phyloP scores from a whole-genome alignment of 2,113 vertebrate genomes.

The Nyctereutes procyonoides region DNA sequence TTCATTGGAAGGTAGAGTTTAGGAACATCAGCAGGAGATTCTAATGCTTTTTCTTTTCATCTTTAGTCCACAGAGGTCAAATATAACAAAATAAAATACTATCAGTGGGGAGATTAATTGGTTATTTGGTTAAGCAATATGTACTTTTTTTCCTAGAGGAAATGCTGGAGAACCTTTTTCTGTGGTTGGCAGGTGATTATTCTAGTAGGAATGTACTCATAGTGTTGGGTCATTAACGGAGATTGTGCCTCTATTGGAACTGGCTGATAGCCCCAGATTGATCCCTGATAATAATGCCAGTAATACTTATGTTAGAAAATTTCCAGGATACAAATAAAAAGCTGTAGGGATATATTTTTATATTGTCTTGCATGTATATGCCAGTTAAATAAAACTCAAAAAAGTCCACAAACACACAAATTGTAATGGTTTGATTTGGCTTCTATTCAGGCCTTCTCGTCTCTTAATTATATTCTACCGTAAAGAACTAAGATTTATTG shows the following conservation, averaged over 20 bases:
- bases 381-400: slow-evolving; percentile 17
- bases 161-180: neutral
- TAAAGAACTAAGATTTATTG: slow-evolving; percentile 7
- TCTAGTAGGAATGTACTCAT: neutral
- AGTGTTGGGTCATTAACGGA: neutral
- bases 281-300: neutral
- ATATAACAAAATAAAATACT: neutral
- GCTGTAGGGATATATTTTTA: neutral
- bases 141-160: neutral
- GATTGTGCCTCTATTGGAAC: neutral
- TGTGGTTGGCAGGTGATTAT: neutral
- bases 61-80: neutral
- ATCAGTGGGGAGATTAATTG: neutral
- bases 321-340: neutral
- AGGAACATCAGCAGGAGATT: neutral
- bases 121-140: neutral
- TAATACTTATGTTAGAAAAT: neutral
- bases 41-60: slow-evolving; percentile 29
- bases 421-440: neutral
- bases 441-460: neutral
- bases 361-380: slow-evolving; percentile 5
- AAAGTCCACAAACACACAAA: neutral
- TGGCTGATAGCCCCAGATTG: neutral
- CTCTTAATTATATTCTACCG: neutral
- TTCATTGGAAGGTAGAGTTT: neutral